phyloP scores from a whole-genome alignment of 2,797 vertebrate species.

The Coregonus suidteri region DNA sequence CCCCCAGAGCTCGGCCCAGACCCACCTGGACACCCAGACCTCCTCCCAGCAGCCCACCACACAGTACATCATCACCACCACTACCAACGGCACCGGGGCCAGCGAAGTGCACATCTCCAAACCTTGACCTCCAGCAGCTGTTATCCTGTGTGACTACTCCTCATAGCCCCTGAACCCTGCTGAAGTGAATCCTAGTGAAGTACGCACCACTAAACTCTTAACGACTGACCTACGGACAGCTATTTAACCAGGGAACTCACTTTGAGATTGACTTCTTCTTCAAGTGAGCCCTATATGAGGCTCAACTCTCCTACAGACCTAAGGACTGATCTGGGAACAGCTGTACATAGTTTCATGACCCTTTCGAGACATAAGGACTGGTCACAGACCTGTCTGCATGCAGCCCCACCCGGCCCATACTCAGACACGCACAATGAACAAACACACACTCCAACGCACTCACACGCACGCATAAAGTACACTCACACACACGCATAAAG shows the following conservation, averaged over 20 bases:
- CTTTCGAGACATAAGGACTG: not conserved
- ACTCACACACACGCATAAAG: constrained; percentile 13
- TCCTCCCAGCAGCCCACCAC: constrained; percentile 81
- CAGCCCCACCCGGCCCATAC: constrained; percentile 37
- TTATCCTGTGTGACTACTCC: not conserved
- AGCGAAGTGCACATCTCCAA: constrained; percentile 91
- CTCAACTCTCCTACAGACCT: not conserved
- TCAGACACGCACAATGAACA: constrained; percentile 11
- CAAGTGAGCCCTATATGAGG: not conserved
- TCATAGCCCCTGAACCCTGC: not conserved
- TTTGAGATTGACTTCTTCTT: not conserved
- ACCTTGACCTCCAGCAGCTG: constrained; percentile 69
- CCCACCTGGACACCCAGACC: constrained; percentile 82
- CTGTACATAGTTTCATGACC: not conserved
- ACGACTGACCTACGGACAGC: not conserved
- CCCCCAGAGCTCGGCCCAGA: constrained; percentile 68
- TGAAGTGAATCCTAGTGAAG: not conserved
- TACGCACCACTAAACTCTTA: too few relatives aligned
- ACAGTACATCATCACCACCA: constrained; percentile 95
- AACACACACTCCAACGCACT: not conserved
- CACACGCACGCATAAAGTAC: constrained; percentile 7
- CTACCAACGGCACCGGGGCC: constrained; percentile 82
- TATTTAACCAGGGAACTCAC: not conserved
- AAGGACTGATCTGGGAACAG: constrained; percentile 5
- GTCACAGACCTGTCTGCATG: constrained; percentile 37